These are phyloP conservation scores for Perizoma flavofasciatum DNA, from an alignment of 2,888 invertebrate species.

Conservation along the genomic window DNA sequence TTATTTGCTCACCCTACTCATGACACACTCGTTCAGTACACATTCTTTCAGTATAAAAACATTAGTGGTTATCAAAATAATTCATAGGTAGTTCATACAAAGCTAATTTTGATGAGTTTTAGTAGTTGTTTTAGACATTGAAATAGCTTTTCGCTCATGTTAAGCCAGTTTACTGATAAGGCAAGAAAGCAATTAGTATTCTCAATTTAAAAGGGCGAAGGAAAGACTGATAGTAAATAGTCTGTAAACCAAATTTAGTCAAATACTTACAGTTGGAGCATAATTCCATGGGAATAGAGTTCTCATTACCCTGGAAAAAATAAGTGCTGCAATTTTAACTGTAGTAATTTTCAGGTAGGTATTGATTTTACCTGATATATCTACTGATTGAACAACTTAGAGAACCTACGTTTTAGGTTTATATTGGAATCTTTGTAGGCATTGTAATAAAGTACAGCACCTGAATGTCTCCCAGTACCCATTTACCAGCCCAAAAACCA, in stretches of 20 bases:
- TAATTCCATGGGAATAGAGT: slow-evolving; percentile 97
- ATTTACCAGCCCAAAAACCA: slow-evolving; percentile 17
- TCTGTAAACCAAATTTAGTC: slow-evolving; percentile 19
- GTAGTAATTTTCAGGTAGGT: too few species aligned
- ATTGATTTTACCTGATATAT: too few species aligned
- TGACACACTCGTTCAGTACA: slow-evolving; percentile 24
- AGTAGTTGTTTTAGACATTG: slow-evolving; percentile 36
- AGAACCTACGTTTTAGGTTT: too few species aligned
- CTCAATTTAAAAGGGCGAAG: slow-evolving; percentile 48
- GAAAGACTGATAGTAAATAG: slow-evolving; percentile 36
- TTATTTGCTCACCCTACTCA: slow-evolving; percentile 65
- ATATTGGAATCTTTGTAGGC: too few species aligned
- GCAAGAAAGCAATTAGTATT: slow-evolving; percentile 59
- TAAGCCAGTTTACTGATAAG: slow-evolving; percentile 56
- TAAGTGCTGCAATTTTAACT: slow-evolving; percentile 1
- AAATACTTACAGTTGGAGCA: slow-evolving; percentile 96
- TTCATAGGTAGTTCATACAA: slow-evolving; percentile 29
- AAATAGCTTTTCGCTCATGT: slow-evolving; percentile 38
- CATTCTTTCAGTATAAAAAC: slow-evolving; percentile 19
- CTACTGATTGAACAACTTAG: too few species aligned
- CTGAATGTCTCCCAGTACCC: slow-evolving; percentile 3
- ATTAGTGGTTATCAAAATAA: slow-evolving; percentile 16
- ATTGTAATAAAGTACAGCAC: background rate
- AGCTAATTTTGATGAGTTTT: slow-evolving; percentile 34
- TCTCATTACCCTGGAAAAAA: slow-evolving; percentile 94